These are phyloP conservation scores for Kryptopterus vitreolus DNA, from an alignment of 2,797 vertebrate genomes.

Conservation along the genomic window DNA sequence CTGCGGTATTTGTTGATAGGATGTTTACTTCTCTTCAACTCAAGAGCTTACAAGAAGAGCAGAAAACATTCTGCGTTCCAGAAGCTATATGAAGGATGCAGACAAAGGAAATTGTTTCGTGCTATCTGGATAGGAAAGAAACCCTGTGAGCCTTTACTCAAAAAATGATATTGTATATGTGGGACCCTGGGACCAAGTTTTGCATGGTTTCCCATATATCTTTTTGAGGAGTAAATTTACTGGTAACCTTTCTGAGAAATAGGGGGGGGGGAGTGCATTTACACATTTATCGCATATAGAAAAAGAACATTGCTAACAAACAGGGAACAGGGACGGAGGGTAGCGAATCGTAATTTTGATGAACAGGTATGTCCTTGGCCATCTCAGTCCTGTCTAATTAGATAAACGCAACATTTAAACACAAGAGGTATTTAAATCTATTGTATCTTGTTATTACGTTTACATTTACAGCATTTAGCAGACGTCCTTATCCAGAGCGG, in stretches of 20 bases:
- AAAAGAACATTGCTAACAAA: background rate
- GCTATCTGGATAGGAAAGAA: too few relatives aligned
- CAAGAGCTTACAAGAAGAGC: constrained; percentile 3
- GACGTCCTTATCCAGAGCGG: too few relatives aligned
- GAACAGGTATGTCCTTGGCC: background rate
- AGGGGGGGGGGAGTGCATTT: too few relatives aligned
- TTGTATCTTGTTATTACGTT: too few relatives aligned
- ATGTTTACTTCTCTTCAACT: constrained; percentile 28
- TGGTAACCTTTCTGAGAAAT: background rate
- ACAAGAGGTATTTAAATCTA: too few relatives aligned
- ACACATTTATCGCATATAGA: background rate
- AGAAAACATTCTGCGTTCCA: background rate
- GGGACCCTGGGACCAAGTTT: background rate
- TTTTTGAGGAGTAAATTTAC: background rate
- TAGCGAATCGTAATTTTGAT: background rate
- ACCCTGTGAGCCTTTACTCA: background rate
- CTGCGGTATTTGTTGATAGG: constrained; percentile 53
- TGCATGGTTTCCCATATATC: background rate
- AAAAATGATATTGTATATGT: background rate
- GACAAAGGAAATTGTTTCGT: background rate
- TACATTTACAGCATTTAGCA: too few relatives aligned
- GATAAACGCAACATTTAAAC: background rate
- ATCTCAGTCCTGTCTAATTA: background rate
- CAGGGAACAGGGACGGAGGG: too few relatives aligned
- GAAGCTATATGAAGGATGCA: background rate